phyloP scores from a whole-genome alignment of 2,113 vertebrate genomes.

The Hydrolagus affinis region DNA sequence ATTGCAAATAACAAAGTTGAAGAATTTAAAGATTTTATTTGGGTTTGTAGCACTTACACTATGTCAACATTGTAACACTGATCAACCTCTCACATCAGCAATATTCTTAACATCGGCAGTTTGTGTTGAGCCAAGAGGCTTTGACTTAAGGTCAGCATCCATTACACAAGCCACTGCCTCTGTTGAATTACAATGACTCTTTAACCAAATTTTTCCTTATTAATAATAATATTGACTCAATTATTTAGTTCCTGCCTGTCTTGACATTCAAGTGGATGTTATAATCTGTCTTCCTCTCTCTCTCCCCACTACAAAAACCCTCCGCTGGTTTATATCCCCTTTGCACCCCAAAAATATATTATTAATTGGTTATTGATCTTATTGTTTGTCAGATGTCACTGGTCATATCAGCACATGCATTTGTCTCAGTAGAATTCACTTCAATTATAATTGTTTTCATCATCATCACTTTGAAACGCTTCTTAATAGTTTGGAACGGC shows the following conservation, averaged over 20 bases:
- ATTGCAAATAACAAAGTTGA: not conserved
- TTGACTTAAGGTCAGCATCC: not conserved
- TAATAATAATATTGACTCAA: not conserved
- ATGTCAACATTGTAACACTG: not conserved
- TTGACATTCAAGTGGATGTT: no score
- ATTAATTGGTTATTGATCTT: no score
- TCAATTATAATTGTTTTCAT: no score
- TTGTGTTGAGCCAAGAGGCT: not conserved
- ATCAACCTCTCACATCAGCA: not conserved
- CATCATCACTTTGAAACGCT: no score
- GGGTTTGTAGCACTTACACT: not conserved
- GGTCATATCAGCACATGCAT: no score
- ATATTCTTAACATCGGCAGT: not conserved
- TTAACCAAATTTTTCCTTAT: not conserved
- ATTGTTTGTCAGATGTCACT: no score
- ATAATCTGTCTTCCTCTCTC: no score
- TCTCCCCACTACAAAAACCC: no score
- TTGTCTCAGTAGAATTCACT: no score
- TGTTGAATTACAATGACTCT: not conserved
- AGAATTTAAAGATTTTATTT: not conserved
- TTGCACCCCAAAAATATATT: no score
- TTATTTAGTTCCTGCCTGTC: not conserved
- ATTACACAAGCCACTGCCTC: not conserved
- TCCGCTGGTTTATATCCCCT: no score
- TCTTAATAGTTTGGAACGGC: no score